Conservation (phyloP, 1,140 invertebrate genomes). For the Psilanteris sp. region DNA sequence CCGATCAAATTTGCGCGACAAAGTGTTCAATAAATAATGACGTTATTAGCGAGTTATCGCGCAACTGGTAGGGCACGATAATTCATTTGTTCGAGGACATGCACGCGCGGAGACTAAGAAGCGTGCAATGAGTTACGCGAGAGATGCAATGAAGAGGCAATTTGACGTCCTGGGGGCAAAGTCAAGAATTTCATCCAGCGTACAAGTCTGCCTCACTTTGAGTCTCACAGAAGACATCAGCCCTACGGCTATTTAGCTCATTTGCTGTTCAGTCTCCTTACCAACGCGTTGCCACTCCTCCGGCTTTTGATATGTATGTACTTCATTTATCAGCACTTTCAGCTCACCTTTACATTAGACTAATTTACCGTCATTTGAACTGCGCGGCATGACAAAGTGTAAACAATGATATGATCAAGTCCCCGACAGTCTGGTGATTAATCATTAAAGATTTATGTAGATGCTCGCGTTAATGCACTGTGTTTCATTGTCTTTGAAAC, state of each 20-base stretch:
- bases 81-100: constrained; percentile 43
- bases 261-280: constrained; percentile 63
- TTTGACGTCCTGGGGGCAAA: constrained; percentile 66
- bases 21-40: too few species aligned
- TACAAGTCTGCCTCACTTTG: constrained; percentile 48
- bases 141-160: constrained; percentile 64
- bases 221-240: constrained; percentile 61
- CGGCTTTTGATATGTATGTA: constrained; percentile 41
- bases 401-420: constrained; percentile 36
- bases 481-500: constrained; percentile 4
- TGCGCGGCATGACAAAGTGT: constrained; percentile 23
- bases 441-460: constrained; percentile 18
- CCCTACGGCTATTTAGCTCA: constrained; percentile 69
- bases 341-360: constrained; percentile 42
- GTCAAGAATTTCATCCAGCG: constrained; percentile 68
- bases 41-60: too few species aligned
- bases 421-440: constrained; percentile 4
- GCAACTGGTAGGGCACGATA: constrained; percentile 22
- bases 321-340: constrained; percentile 50
- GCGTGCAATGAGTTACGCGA: constrained; percentile 61
- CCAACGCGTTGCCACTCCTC: constrained; percentile 36
- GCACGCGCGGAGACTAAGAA: constrained; percentile 33
- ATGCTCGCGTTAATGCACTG: constrained; percentile 11
- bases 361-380: constrained; percentile 44
- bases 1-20: background rate